Conservation (phyloP, 30 jellyfish, hydroid and myxozoan species). For the Turritopsis dohrnii region DNA sequence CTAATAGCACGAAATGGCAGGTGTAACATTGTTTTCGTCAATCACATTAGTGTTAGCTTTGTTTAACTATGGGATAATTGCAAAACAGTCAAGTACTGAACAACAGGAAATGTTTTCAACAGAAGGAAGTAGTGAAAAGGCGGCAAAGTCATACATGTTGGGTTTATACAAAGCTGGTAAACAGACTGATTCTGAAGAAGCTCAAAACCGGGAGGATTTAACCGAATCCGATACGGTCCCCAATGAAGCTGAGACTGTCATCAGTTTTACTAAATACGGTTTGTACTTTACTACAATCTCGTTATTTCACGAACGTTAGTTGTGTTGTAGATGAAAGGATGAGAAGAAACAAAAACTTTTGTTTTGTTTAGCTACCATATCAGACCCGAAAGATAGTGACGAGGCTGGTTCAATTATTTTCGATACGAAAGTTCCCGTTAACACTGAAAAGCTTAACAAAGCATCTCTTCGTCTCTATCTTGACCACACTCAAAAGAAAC, state of each 20-base stretch:
- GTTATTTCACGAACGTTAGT: too few relatives aligned
- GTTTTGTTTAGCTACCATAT: conserved; percentile 48
- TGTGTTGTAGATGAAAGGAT: background rate
- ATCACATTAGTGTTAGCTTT: background rate
- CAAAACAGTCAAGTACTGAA: background rate
- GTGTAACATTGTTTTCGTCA: background rate
- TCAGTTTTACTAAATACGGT: background rate
- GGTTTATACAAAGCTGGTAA: background rate
- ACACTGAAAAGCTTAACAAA: conserved; percentile 55
- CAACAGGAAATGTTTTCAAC: background rate
- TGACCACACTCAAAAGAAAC: background rate
- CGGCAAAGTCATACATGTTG: background rate
- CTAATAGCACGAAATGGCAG: background rate
- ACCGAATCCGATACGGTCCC: background rate
- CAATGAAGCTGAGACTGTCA: background rate
- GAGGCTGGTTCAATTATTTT: conserved; percentile 74
- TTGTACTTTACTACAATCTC: background rate
- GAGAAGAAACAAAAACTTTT: background rate
- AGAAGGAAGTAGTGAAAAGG: background rate
- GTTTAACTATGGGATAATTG: background rate
- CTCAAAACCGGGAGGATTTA: background rate
- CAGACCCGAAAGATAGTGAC: conserved; percentile 86
- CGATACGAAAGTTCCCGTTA: conserved; percentile 60
- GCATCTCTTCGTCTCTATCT: conserved; percentile 68
- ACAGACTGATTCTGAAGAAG: background rate